A percentile compares a stretch with the other conserved stretches of the same genome.
These are phyloP conservation scores for Peromyscus leucopus DNA, from an alignment of 2,113 vertebrate species.

Conservation along the genomic window DNA sequence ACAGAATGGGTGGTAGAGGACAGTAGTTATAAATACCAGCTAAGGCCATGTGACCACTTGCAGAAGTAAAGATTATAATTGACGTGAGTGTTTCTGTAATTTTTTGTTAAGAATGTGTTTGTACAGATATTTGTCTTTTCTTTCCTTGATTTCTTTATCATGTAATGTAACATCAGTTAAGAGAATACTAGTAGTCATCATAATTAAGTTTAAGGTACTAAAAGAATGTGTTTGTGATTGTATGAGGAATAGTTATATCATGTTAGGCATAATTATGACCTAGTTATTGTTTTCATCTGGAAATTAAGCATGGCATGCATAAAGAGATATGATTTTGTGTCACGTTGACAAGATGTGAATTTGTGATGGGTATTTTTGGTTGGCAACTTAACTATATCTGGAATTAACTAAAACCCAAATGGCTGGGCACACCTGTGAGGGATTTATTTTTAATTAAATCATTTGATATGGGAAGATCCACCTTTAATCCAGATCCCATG, in stretches of 20 bases:
- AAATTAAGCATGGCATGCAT: neutral
- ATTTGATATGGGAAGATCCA: neutral
- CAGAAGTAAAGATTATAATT: neutral
- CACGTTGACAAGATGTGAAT: neutral
- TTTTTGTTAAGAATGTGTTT: neutral
- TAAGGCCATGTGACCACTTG: neutral
- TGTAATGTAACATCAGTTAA: neutral
- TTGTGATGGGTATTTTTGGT: neutral
- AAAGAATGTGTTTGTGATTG: neutral
- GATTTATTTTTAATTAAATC: neutral
- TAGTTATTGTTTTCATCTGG: neutral
- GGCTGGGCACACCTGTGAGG: neutral
- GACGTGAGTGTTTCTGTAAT: neutral
- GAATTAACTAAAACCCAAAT: neutral
- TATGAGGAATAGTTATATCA: neutral
- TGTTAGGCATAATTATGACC: neutral
- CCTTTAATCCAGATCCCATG: neutral
- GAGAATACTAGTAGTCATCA: neutral
- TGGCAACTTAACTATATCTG: neutral
- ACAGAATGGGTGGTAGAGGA: neutral
- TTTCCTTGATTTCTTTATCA: neutral
- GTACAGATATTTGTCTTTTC: neutral
- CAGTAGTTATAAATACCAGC: neutral
- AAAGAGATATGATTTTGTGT: neutral
- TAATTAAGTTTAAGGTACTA: neutral